Evolutionary conservation across 1,140 invertebrate species (phyloP).

Genomic region (Brachystomella parvula): DNA sequence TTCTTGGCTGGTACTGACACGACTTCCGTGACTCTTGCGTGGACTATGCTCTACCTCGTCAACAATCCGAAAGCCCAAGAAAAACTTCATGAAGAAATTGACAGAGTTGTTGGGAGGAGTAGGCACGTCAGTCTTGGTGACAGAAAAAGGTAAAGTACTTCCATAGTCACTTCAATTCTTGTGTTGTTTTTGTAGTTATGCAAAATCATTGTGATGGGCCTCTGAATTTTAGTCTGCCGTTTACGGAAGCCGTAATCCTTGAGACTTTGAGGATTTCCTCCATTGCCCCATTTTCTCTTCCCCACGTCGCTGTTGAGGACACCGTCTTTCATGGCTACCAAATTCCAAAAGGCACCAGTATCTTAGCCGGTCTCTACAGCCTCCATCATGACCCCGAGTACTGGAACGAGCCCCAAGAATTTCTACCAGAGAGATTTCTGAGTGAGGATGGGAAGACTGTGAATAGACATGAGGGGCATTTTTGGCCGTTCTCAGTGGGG

Average conservation of each 20-base stretch:
- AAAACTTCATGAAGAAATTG: slow-evolving; percentile 12
- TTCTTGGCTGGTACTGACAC: slow-evolving; percentile 44
- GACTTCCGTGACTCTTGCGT: background rate
- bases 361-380: slow-evolving; percentile 27
- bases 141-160: slow-evolving; percentile 36
- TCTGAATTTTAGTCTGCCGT: slow-evolving; percentile 20
- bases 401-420: slow-evolving; percentile 45
- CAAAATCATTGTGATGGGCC: slow-evolving; percentile 39
- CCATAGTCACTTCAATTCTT: slow-evolving; percentile 38
- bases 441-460: slow-evolving; percentile 26
- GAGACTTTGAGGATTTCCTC: slow-evolving; percentile 4
- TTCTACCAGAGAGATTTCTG: slow-evolving; percentile 40
- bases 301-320: slow-evolving; percentile 16
- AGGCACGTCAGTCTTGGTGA: background rate
- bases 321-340: slow-evolving; percentile 9
- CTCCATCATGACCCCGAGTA: slow-evolving; percentile 38
- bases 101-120: slow-evolving; percentile 8
- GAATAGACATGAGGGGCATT: slow-evolving; percentile 25
- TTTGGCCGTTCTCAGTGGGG: slow-evolving; percentile 44
- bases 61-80: background rate
- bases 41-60: slow-evolving; percentile 14
- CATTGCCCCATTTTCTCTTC: slow-evolving; percentile 3
- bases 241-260: slow-evolving; percentile 9
- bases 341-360: slow-evolving; percentile 23
- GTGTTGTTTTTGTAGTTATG: slow-evolving; percentile 46